Evolutionary conservation across 2,797 vertebrate genomes (phyloP).

Genomic region (Anomalospiza imberbis): DNA sequence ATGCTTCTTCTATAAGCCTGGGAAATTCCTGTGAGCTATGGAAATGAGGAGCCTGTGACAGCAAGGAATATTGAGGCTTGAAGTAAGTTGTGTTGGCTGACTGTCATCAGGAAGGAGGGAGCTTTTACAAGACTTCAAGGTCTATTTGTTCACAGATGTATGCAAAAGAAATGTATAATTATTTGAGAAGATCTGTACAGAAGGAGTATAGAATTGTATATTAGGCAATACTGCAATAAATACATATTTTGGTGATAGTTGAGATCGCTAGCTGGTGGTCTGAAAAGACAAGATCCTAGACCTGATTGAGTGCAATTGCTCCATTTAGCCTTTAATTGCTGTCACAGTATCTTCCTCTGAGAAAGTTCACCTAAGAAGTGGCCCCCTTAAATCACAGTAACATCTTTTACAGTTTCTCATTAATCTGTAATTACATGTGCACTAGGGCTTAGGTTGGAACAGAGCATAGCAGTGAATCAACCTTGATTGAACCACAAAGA

Average conservation of each 20-base stretch:
- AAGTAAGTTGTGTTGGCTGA: neutral
- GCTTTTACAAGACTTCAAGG: neutral
- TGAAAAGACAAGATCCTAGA: neutral
- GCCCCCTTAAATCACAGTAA: neutral
- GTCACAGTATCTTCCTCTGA: neutral
- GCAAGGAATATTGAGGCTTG: neutral
- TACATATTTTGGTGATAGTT: neutral
- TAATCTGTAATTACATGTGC: neutral
- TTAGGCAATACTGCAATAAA: neutral
- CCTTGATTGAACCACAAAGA: neutral
- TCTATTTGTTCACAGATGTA: neutral
- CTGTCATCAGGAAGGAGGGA: neutral
- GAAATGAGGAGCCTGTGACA: neutral
- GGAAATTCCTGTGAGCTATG: neutral
- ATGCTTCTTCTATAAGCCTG: neutral
- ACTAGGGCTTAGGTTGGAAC: neutral
- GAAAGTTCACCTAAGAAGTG: neutral
- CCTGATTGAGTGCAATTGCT: neutral
- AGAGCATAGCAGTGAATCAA: neutral
- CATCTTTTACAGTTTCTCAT: neutral
- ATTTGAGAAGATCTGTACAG: neutral
- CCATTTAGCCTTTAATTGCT: neutral
- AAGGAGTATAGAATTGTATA: neutral
- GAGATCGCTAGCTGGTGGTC: neutral
- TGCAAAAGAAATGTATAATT: neutral